These are phyloP conservation scores for Drosophila mayri DNA, from an alignment of 1,140 invertebrate species.

Conservation along the genomic window DNA sequence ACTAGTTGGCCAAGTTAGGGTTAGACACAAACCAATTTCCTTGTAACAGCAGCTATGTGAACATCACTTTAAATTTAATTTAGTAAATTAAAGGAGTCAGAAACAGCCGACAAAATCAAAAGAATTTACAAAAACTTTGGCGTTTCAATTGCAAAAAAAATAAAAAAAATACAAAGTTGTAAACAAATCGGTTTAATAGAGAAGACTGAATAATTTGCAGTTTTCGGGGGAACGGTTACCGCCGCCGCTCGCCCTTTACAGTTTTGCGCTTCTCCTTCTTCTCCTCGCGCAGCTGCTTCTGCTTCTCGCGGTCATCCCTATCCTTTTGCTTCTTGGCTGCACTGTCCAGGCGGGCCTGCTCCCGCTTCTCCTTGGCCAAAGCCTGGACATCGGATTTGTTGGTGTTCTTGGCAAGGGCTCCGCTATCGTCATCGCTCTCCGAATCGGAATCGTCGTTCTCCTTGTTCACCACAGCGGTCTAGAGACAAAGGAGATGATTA, in stretches of 20 bases:
- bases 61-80: conserved; percentile 63
- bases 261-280: conserved; percentile 95
- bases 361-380: conserved; percentile 91
- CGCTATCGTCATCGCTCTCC: conserved; percentile 85
- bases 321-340: conserved; percentile 95
- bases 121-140: conserved; percentile 24
- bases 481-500: neutral
- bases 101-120: conserved; percentile 35
- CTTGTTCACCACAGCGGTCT: conserved; percentile 75
- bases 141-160: conserved; percentile 39
- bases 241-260: conserved; percentile 92
- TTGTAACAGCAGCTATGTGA: conserved; percentile 40
- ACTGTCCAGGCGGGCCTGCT: conserved; percentile 91
- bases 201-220: conserved; percentile 16
- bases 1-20: conserved; percentile 57
- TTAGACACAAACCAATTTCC: conserved; percentile 46
- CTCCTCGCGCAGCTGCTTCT: conserved; percentile 93
- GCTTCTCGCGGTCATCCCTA: conserved; percentile 93
- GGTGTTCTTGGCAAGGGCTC: conserved; percentile 88
- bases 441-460: conserved; percentile 80
- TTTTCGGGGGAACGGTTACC: conserved; percentile 87
- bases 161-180: conserved; percentile 23
- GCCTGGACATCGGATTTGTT: conserved; percentile 91
- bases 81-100: conserved; percentile 61
- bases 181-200: conserved; percentile 15